These are phyloP conservation scores for Sarcophaga variegata DNA, from an alignment of 2,888 invertebrate species.

Conservation along the genomic window DNA sequence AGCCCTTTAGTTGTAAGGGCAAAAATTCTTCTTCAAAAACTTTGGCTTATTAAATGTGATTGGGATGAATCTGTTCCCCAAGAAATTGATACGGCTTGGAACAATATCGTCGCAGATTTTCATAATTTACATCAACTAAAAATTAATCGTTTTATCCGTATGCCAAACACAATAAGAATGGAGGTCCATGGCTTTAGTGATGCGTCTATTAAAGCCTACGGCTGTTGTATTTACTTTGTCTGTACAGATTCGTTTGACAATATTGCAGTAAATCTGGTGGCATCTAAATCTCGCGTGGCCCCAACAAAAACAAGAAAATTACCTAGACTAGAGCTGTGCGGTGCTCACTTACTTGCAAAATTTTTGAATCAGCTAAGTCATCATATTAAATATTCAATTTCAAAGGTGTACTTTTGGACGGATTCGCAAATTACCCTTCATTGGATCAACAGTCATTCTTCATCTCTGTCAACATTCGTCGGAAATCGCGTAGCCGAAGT, in stretches of 20 bases:
- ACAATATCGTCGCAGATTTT: slow-evolving; percentile 10
- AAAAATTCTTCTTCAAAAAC: slow-evolving; percentile 47
- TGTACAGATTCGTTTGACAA: too few species aligned
- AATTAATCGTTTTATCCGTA: background rate
- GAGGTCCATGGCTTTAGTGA: too few species aligned
- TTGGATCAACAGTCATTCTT: too few species aligned
- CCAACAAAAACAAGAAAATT: slow-evolving; percentile 33
- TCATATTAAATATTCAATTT: too few species aligned
- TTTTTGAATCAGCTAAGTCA: background rate
- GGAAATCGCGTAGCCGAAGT: slow-evolving; percentile 51
- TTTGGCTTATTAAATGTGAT: slow-evolving; percentile 40
- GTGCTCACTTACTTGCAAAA: slow-evolving; percentile 58
- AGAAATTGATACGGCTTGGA: slow-evolving; percentile 35
- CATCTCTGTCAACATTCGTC: too few species aligned
- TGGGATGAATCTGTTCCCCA: slow-evolving; percentile 49
- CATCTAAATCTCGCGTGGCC: too few species aligned
- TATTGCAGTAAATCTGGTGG: too few species aligned
- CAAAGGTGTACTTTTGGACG: too few species aligned
- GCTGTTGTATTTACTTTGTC: too few species aligned
- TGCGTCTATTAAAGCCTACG: too few species aligned
- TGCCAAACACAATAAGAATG: too few species aligned
- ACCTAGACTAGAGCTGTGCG: slow-evolving; percentile 64
- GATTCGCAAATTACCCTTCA: too few species aligned
- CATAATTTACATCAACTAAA: background rate
- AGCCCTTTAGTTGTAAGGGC: slow-evolving; percentile 36